Evolutionary conservation across 2,797 vertebrate genomes (phyloP).

Genomic region (Trachurus trachurus): DNA sequence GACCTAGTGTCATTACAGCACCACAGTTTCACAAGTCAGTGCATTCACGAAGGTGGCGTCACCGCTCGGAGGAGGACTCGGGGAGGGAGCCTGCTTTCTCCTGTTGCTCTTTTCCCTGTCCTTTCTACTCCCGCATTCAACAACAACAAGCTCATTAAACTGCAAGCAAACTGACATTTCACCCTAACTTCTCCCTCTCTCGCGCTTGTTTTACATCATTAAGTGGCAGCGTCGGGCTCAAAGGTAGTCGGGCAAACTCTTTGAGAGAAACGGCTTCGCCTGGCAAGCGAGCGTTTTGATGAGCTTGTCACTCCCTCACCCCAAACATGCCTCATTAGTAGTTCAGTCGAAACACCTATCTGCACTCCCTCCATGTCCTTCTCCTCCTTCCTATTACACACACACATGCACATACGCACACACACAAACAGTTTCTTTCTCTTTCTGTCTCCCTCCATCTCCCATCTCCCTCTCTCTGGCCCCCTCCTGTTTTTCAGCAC

Average conservation of each 20-base stretch:
- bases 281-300: slow-evolving; percentile 93
- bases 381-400: slow-evolving; percentile 17
- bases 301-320: slow-evolving; percentile 94
- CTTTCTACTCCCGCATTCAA: slow-evolving; percentile 68
- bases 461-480: slow-evolving; percentile 74
- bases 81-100: slow-evolving; percentile 38
- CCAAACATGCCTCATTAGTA: slow-evolving; percentile 98
- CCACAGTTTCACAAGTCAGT: slow-evolving; percentile 19
- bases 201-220: slow-evolving; percentile 94
- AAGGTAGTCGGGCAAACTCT: slow-evolving; percentile 89
- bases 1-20: background rate
- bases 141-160: slow-evolving; percentile 93
- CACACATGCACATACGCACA: background rate
- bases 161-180: slow-evolving; percentile 90
- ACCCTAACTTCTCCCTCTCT: slow-evolving; percentile 88
- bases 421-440: slow-evolving; percentile 45
- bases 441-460: slow-evolving; percentile 60
- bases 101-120: slow-evolving; percentile 67
- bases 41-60: slow-evolving; percentile 13
- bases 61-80: slow-evolving; percentile 27
- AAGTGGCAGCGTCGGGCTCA: slow-evolving; percentile 90
- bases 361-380: slow-evolving; percentile 71
- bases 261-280: slow-evolving; percentile 88
- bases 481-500: slow-evolving; percentile 90
- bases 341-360: slow-evolving; percentile 91